phyloP scores from a whole-genome alignment of 92 coral and sea anemone genomes.

The Pocillopora meandrina region DNA sequence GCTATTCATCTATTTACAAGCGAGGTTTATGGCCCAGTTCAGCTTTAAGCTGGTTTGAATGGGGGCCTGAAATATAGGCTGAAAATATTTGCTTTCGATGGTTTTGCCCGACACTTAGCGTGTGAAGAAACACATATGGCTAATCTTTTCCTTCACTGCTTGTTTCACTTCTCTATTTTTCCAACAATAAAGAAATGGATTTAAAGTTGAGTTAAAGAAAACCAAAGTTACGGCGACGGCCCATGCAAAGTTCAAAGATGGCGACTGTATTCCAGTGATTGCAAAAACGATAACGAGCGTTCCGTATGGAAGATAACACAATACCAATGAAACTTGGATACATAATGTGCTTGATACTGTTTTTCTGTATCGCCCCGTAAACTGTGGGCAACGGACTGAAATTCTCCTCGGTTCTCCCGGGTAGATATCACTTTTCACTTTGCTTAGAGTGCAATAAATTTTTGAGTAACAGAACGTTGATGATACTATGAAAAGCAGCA shows the following conservation, averaged over 20 bases:
- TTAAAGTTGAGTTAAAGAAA: background rate
- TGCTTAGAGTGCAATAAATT: background rate
- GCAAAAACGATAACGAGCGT: background rate
- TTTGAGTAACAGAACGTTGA: background rate
- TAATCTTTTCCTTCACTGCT: constrained; percentile 3
- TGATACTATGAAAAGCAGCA: background rate
- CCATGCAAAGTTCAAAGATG: background rate
- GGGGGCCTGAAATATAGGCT: background rate
- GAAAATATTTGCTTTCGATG: background rate
- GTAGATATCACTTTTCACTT: background rate
- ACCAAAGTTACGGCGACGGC: background rate
- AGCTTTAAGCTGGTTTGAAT: background rate
- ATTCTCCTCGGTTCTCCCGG: background rate
- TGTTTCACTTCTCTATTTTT: background rate
- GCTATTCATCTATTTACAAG: too few relatives aligned
- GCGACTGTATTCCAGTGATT: background rate
- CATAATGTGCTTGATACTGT: background rate
- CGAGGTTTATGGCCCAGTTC: too few relatives aligned
- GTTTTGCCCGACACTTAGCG: background rate
- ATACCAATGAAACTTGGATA: background rate
- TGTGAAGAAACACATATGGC: background rate
- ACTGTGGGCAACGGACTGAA: background rate
- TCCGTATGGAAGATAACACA: constrained; percentile 5
- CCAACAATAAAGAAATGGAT: constrained; percentile 3
- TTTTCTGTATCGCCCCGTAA: background rate